Evolutionary conservation across 2,797 vertebrate species (phyloP).

Genomic region (Sebastes hubbsi): DNA sequence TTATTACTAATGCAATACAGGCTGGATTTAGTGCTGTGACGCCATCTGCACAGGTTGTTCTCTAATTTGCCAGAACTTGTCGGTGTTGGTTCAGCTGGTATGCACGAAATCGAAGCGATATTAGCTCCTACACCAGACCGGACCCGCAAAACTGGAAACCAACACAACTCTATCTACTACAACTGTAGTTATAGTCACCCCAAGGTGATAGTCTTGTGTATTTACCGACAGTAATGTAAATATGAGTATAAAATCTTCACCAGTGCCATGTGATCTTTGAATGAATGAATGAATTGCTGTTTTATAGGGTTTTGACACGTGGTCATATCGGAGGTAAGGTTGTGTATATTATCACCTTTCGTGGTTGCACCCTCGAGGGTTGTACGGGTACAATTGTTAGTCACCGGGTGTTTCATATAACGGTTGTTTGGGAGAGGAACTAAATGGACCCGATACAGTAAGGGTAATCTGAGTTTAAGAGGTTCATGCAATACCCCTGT

Average conservation of each 20-base stretch:
- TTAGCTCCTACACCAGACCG: neutral
- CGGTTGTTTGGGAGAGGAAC: neutral
- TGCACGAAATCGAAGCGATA: fast-evolving
- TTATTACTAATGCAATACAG: neutral
- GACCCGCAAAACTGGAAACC: too few species aligned
- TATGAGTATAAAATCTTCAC: neutral
- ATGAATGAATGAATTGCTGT: conserved; percentile 26
- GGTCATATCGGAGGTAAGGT: conserved; percentile 53
- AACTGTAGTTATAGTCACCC: neutral
- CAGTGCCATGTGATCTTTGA: neutral
- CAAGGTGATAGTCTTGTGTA: neutral
- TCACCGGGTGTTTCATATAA: conserved; percentile 25
- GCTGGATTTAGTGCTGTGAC: neutral
- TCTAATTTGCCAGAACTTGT: neutral
- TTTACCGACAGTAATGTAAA: neutral
- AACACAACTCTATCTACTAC: neutral
- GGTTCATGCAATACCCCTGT: neutral
- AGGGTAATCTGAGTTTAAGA: neutral
- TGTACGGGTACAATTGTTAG: neutral
- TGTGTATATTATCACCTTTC: conserved; percentile 7
- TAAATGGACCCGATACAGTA: neutral
- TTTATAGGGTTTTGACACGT: conserved; percentile 51
- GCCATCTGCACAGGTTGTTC: neutral
- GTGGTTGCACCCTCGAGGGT: neutral
- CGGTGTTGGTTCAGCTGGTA: neutral